Conservation (phyloP, 2,888 invertebrate species). For the Baronia brevicornis region DNA sequence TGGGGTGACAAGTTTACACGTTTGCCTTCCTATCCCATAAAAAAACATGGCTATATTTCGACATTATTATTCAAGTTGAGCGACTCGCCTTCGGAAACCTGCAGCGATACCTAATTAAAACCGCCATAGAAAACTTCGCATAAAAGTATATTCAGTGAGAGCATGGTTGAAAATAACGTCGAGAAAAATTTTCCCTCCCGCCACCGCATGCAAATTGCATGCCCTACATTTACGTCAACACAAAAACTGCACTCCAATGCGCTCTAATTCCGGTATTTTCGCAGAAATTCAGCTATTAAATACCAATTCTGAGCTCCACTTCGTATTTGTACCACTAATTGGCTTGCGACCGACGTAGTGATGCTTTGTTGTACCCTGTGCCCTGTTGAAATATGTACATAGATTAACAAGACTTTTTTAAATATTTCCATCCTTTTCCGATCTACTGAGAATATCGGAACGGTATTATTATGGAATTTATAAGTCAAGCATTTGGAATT, state of each 20-base stretch:
- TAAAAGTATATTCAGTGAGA: conserved; percentile 13
- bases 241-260: conserved; percentile 17
- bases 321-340: conserved; percentile 27
- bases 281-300: conserved; percentile 17
- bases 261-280: conserved; percentile 21
- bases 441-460: neutral
- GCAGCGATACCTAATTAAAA: conserved; percentile 16
- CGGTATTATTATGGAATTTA: too few species aligned
- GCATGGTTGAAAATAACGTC: conserved; percentile 12
- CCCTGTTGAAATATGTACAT: conserved; percentile 7
- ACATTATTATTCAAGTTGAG: too few species aligned
- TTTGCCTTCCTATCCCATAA: too few species aligned
- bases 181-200: conserved; percentile 12
- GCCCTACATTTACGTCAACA: conserved; percentile 20
- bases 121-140: conserved; percentile 15
- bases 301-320: conserved; percentile 18
- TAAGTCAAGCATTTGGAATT: too few species aligned
- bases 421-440: conserved; percentile 1
- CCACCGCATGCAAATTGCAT: conserved; percentile 17
- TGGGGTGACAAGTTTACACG: too few species aligned
- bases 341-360: conserved; percentile 22
- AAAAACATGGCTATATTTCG: too few species aligned
- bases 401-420: conserved; percentile 3
- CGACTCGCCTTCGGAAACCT: too few species aligned
- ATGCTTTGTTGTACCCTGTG: conserved; percentile 16